Conservation (phyloP, 2,888 invertebrate genomes). For the Lepas anatifera region DNA sequence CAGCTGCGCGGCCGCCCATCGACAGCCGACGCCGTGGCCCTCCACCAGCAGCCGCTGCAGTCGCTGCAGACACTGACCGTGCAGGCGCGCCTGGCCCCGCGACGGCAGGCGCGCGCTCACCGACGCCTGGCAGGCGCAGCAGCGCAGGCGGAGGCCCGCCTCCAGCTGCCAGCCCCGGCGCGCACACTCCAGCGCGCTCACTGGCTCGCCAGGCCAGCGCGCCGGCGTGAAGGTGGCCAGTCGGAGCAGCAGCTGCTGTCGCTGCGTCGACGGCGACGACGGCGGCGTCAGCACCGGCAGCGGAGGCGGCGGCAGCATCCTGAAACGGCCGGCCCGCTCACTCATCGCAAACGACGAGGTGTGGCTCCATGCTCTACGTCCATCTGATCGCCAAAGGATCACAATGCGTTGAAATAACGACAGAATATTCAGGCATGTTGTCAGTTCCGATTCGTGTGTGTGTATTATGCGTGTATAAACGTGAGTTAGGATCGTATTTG, state of each 20-base stretch:
- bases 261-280: neutral
- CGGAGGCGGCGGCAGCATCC: neutral
- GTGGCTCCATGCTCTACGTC: no score
- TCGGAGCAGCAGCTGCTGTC: neutral
- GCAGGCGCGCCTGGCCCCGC: neutral
- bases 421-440: no score
- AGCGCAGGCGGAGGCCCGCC: neutral
- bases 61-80: neutral
- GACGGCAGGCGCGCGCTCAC: neutral
- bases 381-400: no score
- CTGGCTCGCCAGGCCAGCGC: neutral
- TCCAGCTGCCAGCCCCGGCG: slow-evolving; percentile 6
- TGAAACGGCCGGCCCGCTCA: neutral
- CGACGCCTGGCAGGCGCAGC: neutral
- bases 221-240: slow-evolving; percentile 6
- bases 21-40: neutral
- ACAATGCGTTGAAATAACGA: no score
- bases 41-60: neutral
- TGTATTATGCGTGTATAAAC: no score
- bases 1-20: neutral
- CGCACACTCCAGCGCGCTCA: neutral
- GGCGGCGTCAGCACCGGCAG: neutral
- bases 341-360: neutral
- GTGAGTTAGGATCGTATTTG: no score
- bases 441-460: no score